Evolutionary conservation across 2,888 invertebrate genomes (phyloP).

Genomic region (Spisula subtruncata): DNA sequence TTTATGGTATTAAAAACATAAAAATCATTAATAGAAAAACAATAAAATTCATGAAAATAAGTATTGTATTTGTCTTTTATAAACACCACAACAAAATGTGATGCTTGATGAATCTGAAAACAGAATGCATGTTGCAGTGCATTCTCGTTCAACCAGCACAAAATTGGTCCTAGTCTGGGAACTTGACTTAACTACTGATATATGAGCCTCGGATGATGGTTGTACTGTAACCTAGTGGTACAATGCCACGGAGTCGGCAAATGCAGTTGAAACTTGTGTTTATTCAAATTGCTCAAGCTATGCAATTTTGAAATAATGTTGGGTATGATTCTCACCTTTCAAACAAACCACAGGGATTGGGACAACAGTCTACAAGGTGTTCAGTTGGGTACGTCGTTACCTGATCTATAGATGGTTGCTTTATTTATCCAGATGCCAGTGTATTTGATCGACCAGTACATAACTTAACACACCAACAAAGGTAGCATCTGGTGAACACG

Average conservation of each 20-base stretch:
- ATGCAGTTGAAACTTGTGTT: neutral
- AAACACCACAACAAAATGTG: neutral
- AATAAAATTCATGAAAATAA: slow-evolving; percentile 39
- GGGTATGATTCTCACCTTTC: neutral
- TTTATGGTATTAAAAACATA: slow-evolving; percentile 23
- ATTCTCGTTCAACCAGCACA: too few relatives aligned
- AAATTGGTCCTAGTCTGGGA: too few relatives aligned
- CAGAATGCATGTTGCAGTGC: neutral
- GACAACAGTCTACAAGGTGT: too few relatives aligned
- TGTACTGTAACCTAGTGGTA: neutral
- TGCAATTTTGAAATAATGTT: neutral
- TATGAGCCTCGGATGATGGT: too few relatives aligned
- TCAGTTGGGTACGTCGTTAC: too few relatives aligned
- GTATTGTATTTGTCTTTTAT: neutral
- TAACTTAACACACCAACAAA: too few relatives aligned
- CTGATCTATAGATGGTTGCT: too few relatives aligned
- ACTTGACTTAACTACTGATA: too few relatives aligned
- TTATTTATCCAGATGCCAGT: too few relatives aligned
- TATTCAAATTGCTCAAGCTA: neutral
- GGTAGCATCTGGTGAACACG: too few relatives aligned
- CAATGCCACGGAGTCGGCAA: neutral
- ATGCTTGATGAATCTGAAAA: neutral
- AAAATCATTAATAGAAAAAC: slow-evolving; percentile 21
- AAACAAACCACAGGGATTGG: neutral
- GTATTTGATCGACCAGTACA: too few relatives aligned